Evolutionary conservation across 1,140 invertebrate species (phyloP), one percentile per base, ranked within the genome.

Genomic region (Conus betulinus): DNA sequence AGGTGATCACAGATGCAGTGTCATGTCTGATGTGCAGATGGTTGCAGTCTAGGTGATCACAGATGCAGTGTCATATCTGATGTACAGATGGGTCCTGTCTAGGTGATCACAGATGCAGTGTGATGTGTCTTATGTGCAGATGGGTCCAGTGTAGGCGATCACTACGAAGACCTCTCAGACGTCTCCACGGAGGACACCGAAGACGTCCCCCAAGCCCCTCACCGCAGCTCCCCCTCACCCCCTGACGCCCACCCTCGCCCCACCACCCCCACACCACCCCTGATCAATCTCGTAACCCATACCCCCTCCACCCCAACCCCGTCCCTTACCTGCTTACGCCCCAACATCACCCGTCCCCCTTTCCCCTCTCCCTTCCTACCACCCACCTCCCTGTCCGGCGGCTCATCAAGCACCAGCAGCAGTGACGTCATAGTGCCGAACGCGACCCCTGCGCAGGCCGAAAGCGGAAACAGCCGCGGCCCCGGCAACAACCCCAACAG

Each of bases 141-240:
- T n/a, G n/a, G n/a, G n/a, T n/a, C n/a, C n/a, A n/a, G n/a, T n/a
- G n/a, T n/a, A n/a, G n/a, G 67, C 57, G 91, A 93, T 52, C 90
- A 93, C 39, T 81, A 85, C 15, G 85, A 87, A 52, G 91, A 93
- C 57, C 90, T 92, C 52, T 81, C 82, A 8, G 85, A 87, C 67
- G 39, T 52, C 2, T 52, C 51, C 11, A 51, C 11, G 11, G 84
- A 85, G 11, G 60, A 74, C 84, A 60, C n/a, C 63, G 84, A 85
- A 6, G 84, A 85, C 39, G 63, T 25, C 82, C 52, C 52, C 27
- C 27, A 20, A 53, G n/a, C 60, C 7, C 57, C 51, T 15, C 63
- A 53, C 27, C n/a, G 52, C 39, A 27, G 2, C 17, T 15, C 23
- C 20, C 39, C 57, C 27, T 15, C 57, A n/a, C 39, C 17, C n/a